Base-by-base conservation (phyloP, 1,140 invertebrate species). In the Heliconius hewitsoni region DNA sequence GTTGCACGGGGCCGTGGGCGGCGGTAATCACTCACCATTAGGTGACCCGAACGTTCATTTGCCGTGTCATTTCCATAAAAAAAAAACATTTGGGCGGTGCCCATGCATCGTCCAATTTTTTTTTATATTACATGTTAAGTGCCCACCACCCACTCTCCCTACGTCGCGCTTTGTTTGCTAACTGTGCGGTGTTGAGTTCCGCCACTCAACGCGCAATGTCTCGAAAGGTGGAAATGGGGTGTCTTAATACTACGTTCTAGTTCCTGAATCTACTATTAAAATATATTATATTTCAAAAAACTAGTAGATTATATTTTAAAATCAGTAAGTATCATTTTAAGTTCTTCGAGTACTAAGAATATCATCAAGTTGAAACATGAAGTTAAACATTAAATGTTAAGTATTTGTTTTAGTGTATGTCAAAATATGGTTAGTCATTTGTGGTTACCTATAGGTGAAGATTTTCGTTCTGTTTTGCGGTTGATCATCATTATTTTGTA, bases 381-480 rank as follows among this genome's bases (percentile, higher is more conserved):
- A 66, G n/a, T 57, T n/a, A 30, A 23, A 57, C 55, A 23, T 57
- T 8, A 57, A 23, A 66, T 66, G 30, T 66, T 66, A 66, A 66
- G 23, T 66, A 30, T 66, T 66, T 66, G 30, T 66, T 66, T 66
- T 27, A 13, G 60, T 30, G 23, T 66, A 30, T 66, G 60, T 27
- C 27, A 66, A 66, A 66, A 27, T 66, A 66, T 30, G 60, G 60
- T 13, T 9, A 27, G 9, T 11, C 60, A 30, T 66, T 66, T 66
- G 60, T 66, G 60, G 60, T 66, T 66, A 13, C 13, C 23, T 27
- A 27, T 27, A n/a, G 60, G 60, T 27, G 23, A 66, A 66, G 23
- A 66, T 60, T 60, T 23, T 27, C 60, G 60, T 66, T 66, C 60
- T 66, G 60, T 27, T 66, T 66, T 66, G 60, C 23, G 60, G 60